These are phyloP conservation scores for Grallaria varia DNA, from an alignment of 2,113 vertebrate species.

Conservation along the genomic window DNA sequence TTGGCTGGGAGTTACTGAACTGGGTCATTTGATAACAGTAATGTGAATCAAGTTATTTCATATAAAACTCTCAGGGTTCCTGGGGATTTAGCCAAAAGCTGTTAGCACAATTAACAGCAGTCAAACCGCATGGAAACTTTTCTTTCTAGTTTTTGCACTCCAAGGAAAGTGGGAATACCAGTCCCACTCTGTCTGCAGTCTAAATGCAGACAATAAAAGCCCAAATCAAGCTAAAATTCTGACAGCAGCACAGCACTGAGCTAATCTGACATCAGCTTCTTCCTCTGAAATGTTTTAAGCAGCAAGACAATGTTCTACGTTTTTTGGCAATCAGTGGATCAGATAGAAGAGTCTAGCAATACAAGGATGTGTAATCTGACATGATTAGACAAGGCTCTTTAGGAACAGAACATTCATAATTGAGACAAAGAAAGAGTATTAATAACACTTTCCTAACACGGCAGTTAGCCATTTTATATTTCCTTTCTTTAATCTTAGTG, in stretches of 20 bases:
- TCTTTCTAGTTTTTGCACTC: neutral
- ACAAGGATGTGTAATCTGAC: constrained; percentile 90
- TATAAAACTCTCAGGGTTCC: neutral
- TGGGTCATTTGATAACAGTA: constrained; percentile 8
- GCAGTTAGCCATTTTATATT: constrained; percentile 93
- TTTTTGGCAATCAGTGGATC: constrained; percentile 77
- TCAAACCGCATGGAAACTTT: neutral
- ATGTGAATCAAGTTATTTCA: neutral
- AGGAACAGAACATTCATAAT: constrained; percentile 89
- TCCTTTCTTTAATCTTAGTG: constrained; percentile 95
- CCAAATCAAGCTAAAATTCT: neutral
- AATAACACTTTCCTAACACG: constrained; percentile 87
- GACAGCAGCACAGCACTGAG: neutral
- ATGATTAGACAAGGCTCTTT: constrained; percentile 98
- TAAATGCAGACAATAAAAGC: neutral
- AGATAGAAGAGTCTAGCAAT: constrained; percentile 81
- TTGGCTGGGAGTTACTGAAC: constrained; percentile 7
- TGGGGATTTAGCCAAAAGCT: neutral
- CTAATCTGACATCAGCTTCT: constrained; percentile 70
- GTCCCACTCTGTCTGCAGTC: neutral
- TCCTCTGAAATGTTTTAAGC: constrained; percentile 68
- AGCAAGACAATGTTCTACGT: constrained; percentile 62
- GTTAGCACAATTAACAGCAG: neutral
- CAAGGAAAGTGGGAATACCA: neutral
- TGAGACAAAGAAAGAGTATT: constrained; percentile 92